These are phyloP conservation scores for Leptobrachium ailaonicum DNA, from an alignment of 2,113 vertebrate species.

Conservation along the genomic window DNA sequence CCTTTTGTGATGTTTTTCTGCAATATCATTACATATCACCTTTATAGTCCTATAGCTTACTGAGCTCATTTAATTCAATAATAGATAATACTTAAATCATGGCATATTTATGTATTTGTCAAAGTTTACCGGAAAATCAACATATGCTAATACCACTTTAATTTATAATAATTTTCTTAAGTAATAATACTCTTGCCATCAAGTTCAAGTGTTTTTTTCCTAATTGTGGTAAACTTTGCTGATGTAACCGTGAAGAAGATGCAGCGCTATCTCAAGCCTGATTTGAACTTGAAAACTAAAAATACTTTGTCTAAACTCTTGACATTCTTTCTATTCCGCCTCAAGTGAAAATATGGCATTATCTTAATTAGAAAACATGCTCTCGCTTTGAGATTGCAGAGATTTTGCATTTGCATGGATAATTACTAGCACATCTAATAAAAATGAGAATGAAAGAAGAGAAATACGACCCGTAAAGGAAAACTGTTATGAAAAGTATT, in stretches of 20 bases:
- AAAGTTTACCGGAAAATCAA: too few relatives aligned
- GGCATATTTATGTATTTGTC: too few relatives aligned
- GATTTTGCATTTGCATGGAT: constrained; percentile 19
- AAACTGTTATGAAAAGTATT: too few relatives aligned
- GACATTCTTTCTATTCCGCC: constrained; percentile 24
- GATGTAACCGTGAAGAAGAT: not conserved
- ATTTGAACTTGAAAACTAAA: constrained; percentile 13
- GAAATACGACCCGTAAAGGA: not conserved
- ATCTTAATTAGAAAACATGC: constrained; percentile 27
- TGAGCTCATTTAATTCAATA: too few relatives aligned
- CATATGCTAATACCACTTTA: too few relatives aligned
- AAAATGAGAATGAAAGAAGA: not conserved
- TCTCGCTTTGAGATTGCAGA: constrained; percentile 10
- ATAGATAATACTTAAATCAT: too few relatives aligned
- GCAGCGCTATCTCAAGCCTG: constrained; percentile 2
- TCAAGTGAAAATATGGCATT: constrained; percentile 16
- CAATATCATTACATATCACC: too few relatives aligned
- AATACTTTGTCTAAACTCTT: constrained; percentile 4
- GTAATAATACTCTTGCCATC: too few relatives aligned
- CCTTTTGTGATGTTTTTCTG: too few relatives aligned
- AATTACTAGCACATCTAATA: constrained; percentile 21
- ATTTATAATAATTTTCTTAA: too few relatives aligned
- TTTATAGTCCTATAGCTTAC: too few relatives aligned
- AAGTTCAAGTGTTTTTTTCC: not conserved
- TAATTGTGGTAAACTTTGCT: not conserved